Evolutionary conservation across 2,888 invertebrate genomes (phyloP).

Genomic region (Didymodactylos carnosus): DNA sequence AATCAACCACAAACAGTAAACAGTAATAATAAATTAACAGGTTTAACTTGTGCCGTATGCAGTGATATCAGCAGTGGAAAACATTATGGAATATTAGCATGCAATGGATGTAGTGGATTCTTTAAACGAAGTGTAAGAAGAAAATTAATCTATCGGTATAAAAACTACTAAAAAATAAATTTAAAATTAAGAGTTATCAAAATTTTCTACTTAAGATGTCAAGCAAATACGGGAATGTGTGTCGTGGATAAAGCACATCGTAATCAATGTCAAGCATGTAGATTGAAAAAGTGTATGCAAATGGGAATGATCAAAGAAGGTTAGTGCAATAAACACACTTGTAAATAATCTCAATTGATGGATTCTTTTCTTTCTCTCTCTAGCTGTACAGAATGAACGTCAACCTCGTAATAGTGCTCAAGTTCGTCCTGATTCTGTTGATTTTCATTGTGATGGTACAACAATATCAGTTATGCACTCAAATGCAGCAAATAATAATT

Average conservation of each 20-base stretch:
- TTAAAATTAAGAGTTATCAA: neutral
- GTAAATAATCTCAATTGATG: too few species aligned
- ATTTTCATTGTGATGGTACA: conserved; percentile 7
- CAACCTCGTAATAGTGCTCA: conserved; percentile 73
- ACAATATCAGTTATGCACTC: conserved; percentile 11
- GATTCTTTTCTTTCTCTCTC: conserved; percentile 12
- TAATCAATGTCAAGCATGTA: conserved; percentile 95
- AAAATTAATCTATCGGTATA: conserved; percentile 81
- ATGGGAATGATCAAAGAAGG: conserved; percentile 99
- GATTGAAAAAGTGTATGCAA: conserved; percentile 83
- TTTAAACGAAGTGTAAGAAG: conserved; percentile 86
- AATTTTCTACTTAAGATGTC: conserved; percentile 50
- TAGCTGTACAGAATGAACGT: conserved; percentile 98
- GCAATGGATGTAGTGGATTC: conserved; percentile 97
- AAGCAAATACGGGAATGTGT: conserved; percentile 90
- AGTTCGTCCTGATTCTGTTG: conserved; percentile 10
- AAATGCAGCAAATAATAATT: neutral
- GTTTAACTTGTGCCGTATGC: conserved; percentile 66
- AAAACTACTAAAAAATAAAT: too few species aligned
- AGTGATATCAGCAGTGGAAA: conserved; percentile 91
- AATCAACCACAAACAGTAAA: neutral
- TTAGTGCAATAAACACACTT: too few species aligned
- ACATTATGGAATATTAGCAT: conserved; percentile 88
- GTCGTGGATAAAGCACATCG: conserved; percentile 94
- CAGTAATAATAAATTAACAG: neutral